phyloP scores from a whole-genome alignment of 30 jellyfish, hydroid and myxozoan genomes.

The Aurelia coerulea region DNA sequence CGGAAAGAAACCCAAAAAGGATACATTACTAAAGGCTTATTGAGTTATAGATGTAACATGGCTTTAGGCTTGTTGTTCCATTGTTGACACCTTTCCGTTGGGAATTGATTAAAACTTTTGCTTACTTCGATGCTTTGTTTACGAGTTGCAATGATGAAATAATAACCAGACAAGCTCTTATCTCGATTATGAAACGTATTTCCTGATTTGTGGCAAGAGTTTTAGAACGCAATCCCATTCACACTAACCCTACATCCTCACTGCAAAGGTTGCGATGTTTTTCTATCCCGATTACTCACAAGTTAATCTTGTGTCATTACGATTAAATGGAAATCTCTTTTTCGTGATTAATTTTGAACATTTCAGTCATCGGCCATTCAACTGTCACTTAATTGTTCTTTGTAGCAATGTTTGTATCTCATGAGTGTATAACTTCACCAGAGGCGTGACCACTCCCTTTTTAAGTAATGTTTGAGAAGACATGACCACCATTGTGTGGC shows the following conservation, averaged over 20 bases:
- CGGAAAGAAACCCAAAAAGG: too few species aligned
- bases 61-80: too few species aligned
- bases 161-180: conserved; percentile 49
- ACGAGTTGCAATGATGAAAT: conserved; percentile 38
- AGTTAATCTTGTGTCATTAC: conserved; percentile 50
- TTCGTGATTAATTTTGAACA: background rate
- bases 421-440: too few species aligned
- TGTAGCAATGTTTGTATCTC: background rate
- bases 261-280: conserved; percentile 66
- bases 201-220: conserved; percentile 65
- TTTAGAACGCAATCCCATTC: conserved; percentile 51
- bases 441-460: too few species aligned
- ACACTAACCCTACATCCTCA: conserved; percentile 61
- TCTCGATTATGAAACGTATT: conserved; percentile 59
- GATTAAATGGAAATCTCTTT: conserved; percentile 30
- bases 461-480: too few species aligned
- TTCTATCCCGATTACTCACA: conserved; percentile 63
- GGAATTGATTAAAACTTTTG: conserved; percentile 1
- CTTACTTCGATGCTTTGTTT: conserved; percentile 33
- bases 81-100: conserved; percentile 43
- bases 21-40: too few species aligned
- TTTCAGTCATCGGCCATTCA: background rate
- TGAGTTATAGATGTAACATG: too few species aligned
- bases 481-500: too few species aligned
- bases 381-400: conserved; percentile 1